Base-by-base conservation (phyloP, 2,113 vertebrate genomes). In the Cryptomyrus ogoouensis region DNA sequence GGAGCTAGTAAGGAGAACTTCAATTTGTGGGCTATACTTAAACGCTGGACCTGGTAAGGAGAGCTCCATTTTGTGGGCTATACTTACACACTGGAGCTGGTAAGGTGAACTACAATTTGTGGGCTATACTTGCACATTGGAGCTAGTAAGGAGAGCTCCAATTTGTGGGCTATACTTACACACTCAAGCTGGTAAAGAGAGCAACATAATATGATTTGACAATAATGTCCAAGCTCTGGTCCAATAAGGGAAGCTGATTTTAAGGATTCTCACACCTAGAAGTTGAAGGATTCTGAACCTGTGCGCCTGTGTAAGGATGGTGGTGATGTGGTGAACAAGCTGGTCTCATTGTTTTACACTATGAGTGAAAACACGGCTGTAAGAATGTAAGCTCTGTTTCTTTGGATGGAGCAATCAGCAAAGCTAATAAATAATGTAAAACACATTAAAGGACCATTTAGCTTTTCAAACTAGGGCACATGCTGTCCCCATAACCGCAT, bases 351-450 rank as follows among this genome's bases (percentile, higher is more conserved):
- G 35, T 42, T 80, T 80, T 80, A 86, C 49, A 50, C 24, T 27
- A n/a, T 47, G 44, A 86, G 24, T 86, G 83, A 47, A 86, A 9
- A 86, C 44, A 15, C 4, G 10, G 46, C 44, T 4, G 42, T 50
- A 50, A 86, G 47, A 86, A 47, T 86, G 83, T 50, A 27, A 47
- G 21, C 19, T 49, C 83, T 49, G 19, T 35, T 53, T 50, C 50
- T 87, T 53, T 87, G 46, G 24, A 52, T 52, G 44, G n/a, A 52
- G 46, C 27, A 52, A 87, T 53, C 85, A 50, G 85, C 31, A 56
- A 53, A 87, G 85, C 85, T 35, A 87, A 53, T 87, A 87, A 87
- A 87, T 87, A 87, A 53, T 87, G 83, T 27, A 86, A 47, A 86
- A 86, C 47, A 47, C 46, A 86, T 86, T 87, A 87, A 87, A 87